Conservation (phyloP, 2,888 invertebrate genomes). For the Cecidostiba fungosa region DNA sequence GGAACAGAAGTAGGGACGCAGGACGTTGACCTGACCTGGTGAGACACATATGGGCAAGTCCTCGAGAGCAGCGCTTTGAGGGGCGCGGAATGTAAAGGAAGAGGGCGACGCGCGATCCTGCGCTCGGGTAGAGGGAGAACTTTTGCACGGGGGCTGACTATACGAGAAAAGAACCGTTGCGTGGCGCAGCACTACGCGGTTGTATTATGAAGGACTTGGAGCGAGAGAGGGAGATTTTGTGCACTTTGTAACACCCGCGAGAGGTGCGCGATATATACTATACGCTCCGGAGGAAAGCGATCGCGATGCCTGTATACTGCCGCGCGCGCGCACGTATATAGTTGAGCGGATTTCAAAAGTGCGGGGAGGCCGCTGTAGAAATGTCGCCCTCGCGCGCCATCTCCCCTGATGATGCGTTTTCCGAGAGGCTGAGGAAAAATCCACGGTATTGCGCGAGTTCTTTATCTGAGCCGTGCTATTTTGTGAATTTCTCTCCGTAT, state of each 20-base stretch:
- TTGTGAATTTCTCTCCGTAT: not conserved
- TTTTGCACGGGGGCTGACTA: constrained; percentile 15
- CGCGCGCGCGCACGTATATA: not conserved
- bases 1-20: constrained; percentile 67
- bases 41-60: constrained; percentile 78
- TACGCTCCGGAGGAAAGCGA: constrained; percentile 24
- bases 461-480: not conserved
- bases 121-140: not conserved
- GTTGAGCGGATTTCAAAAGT: not conserved
- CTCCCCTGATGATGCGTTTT: not conserved
- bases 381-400: not conserved
- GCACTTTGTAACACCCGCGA: not conserved
- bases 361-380: not conserved
- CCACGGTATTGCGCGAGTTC: not conserved
- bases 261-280: not conserved
- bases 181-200: not conserved
- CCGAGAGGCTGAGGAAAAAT: not conserved
- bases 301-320: constrained; percentile 16
- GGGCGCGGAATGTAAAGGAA: constrained; percentile 30
- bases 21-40: constrained; percentile 81
- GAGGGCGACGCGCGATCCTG: constrained; percentile 45
- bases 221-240: constrained; percentile 13
- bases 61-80: constrained; percentile 66
- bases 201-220: not conserved
- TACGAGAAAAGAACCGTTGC: constrained; percentile 27